phyloP scores from a whole-genome alignment of 1,140 invertebrate genomes.

The Trichogramma pretiosum region DNA sequence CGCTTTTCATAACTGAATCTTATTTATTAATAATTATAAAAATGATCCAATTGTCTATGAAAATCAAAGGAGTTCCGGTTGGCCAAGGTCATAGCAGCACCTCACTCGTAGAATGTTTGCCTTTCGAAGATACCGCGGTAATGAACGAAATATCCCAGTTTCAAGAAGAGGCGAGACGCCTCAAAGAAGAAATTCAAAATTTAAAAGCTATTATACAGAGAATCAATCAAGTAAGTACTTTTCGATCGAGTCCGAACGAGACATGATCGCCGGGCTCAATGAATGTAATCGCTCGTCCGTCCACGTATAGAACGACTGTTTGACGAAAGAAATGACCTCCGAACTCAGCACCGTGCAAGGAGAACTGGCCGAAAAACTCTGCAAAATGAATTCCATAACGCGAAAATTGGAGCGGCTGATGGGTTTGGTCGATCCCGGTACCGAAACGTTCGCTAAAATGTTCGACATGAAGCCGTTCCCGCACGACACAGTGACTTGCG shows the following conservation, averaged over 20 bases:
- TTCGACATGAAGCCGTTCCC: constrained; percentile 26
- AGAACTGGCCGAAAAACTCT: constrained; percentile 29
- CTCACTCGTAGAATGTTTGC: constrained; percentile 22
- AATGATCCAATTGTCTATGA: no score
- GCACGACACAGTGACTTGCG: constrained; percentile 14
- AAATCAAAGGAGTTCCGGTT: background rate
- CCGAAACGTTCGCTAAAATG: constrained; percentile 24
- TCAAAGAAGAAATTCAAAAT: constrained; percentile 26
- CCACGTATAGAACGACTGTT: no score
- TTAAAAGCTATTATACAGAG: constrained; percentile 23
- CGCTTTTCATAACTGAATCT: no score
- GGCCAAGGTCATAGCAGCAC: constrained; percentile 8
- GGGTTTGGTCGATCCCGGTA: constrained; percentile 29
- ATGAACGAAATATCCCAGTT: constrained; percentile 24
- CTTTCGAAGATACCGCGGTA: constrained; percentile 24
- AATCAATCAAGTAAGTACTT: constrained; percentile 22
- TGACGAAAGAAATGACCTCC: no score
- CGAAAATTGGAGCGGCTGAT: constrained; percentile 31
- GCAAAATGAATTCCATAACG: constrained; percentile 36
- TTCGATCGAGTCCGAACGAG: no score
- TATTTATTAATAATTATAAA: no score
- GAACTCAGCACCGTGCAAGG: no score
- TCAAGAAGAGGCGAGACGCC: constrained; percentile 22
- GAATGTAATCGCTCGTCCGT: no score
- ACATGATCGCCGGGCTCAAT: no score